Percentiles rank a stretch among this genome's conserved stretches.
phyloP scores from a whole-genome alignment of 2,113 vertebrate species.

The Procavia capensis region DNA sequence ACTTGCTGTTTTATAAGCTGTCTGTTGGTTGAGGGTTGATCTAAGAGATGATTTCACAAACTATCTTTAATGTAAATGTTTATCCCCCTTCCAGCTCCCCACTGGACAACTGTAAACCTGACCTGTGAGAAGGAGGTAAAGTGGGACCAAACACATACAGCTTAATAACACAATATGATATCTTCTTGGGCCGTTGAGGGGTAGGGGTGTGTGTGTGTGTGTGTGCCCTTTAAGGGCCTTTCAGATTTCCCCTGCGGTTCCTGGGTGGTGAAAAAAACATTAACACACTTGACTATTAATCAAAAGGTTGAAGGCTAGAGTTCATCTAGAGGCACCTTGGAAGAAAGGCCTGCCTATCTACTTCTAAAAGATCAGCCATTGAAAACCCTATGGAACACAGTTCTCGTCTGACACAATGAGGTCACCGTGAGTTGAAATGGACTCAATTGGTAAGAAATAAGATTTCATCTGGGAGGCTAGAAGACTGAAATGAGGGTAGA shows the following conservation, averaged over 20 bases:
- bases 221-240: background rate
- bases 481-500: background rate
- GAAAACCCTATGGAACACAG: background rate
- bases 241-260: background rate
- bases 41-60: background rate
- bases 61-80: background rate
- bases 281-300: too few species aligned
- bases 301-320: too few species aligned
- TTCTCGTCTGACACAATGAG: background rate
- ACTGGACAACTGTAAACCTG: background rate
- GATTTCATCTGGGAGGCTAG: background rate
- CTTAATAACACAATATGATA: background rate
- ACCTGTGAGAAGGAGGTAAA: background rate
- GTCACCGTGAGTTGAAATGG: too few species aligned
- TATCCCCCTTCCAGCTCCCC: background rate
- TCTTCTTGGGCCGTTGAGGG: background rate
- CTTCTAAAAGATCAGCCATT: background rate
- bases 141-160: background rate
- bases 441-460: too few species aligned
- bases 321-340: background rate
- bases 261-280: too few species aligned
- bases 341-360: background rate
- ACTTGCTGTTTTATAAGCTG: background rate
- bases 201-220: background rate
- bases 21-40: background rate